Conservation (phyloP, 1,140 invertebrate genomes). For the Drosophila serrata region DNA sequence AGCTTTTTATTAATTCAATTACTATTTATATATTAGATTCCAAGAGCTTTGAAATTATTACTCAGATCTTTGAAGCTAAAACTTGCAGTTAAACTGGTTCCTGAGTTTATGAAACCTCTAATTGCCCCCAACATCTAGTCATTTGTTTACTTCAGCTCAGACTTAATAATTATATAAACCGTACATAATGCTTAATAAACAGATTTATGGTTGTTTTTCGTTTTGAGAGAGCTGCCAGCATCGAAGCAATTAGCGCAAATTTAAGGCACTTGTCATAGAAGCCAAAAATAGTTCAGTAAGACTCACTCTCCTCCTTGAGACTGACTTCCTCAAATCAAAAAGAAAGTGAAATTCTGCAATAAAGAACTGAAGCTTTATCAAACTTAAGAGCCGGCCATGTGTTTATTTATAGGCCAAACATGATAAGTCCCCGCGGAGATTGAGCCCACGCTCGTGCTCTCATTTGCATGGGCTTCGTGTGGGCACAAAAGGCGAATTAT, state of each 20-base stretch:
- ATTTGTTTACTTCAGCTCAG: constrained; percentile 12
- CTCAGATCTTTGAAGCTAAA: background rate
- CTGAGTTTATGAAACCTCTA: background rate
- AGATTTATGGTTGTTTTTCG: constrained; percentile 8
- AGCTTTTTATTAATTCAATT: background rate
- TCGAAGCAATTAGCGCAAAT: constrained; percentile 31
- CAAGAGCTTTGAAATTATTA: background rate
- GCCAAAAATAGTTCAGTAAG: constrained; percentile 25
- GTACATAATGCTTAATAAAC: constrained; percentile 1
- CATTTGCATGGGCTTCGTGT: constrained; percentile 19
- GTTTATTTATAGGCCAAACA: constrained; percentile 57
- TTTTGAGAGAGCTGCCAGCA: background rate
- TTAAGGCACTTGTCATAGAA: constrained; percentile 35
- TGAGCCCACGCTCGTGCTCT: constrained; percentile 26
- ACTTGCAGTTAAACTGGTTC: background rate
- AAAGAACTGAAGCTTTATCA: constrained; percentile 29
- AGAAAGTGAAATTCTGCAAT: constrained; percentile 35
- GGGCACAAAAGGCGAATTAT: constrained; percentile 78
- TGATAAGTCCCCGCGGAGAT: constrained; percentile 39
- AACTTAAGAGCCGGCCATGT: constrained; percentile 28
- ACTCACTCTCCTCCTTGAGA: too few species aligned
- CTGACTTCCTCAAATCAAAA: constrained; percentile 15
- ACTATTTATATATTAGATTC: background rate
- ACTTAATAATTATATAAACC: background rate
- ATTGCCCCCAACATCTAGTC: constrained; percentile 1